Percentiles rank a stretch among this genome's conserved stretches.
Conservation (phyloP, 2,113 vertebrate species). For the Pseudopodoces humilis region DNA sequence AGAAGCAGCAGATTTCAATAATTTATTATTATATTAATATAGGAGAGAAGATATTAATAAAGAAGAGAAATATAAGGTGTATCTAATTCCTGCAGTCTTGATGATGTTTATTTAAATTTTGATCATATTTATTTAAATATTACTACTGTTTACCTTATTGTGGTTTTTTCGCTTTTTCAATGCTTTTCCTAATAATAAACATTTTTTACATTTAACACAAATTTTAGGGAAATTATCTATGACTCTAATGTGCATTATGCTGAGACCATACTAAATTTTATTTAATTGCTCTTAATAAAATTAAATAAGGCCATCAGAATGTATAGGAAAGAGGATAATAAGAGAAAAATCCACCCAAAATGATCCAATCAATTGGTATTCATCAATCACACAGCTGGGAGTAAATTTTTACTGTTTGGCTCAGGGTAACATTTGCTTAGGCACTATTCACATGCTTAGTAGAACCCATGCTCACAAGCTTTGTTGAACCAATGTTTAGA, state of each 20-base stretch:
- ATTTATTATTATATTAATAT: not conserved
- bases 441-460: not conserved
- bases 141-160: not conserved
- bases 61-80: not conserved
- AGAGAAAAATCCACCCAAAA: not conserved
- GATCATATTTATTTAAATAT: not conserved
- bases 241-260: not conserved
- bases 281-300: not conserved
- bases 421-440: not conserved
- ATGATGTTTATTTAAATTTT: not conserved
- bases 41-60: not conserved
- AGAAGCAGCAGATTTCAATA: not conserved
- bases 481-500: not conserved
- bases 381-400: not conserved
- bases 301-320: not conserved
- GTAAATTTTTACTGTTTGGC: not conserved
- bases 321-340: not conserved
- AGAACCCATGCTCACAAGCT: not conserved
- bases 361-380: not conserved
- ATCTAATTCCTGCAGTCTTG: not conserved
- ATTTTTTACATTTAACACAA: not conserved
- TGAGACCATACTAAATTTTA: not conserved
- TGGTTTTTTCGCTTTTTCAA: not conserved
- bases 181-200: not conserved
- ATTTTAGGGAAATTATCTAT: not conserved